Conservation (phyloP, 2,888 invertebrate genomes). For the Uloborus plumipes region DNA sequence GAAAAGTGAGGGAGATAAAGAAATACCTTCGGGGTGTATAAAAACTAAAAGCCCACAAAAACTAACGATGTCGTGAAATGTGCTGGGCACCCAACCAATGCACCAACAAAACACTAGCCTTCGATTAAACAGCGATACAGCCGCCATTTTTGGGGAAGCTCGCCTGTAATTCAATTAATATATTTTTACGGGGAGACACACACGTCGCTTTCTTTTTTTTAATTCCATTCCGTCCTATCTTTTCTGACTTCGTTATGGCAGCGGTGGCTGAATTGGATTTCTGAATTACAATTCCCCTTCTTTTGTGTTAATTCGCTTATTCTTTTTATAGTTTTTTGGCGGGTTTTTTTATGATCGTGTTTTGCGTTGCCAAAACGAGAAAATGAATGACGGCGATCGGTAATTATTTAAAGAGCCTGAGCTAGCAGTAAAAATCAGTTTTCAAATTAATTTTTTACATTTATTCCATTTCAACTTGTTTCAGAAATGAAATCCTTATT, state of each 20-base stretch:
- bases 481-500: slow-evolving; percentile 2
- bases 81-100: slow-evolving; percentile 53
- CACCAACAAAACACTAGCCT: slow-evolving; percentile 51
- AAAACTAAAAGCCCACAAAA: slow-evolving; percentile 35
- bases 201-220: slow-evolving; percentile 36
- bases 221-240: slow-evolving; percentile 18
- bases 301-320: slow-evolving; percentile 14
- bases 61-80: slow-evolving; percentile 57
- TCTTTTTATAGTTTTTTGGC: slow-evolving; percentile 35
- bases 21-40: slow-evolving; percentile 57
- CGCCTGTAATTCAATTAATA: slow-evolving; percentile 59
- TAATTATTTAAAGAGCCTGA: slow-evolving; percentile 47
- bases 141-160: slow-evolving; percentile 53
- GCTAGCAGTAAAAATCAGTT: too few species aligned
- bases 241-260: slow-evolving; percentile 20
- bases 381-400: slow-evolving; percentile 41
- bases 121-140: slow-evolving; percentile 61
- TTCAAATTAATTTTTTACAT: too few species aligned
- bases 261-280: slow-evolving; percentile 57
- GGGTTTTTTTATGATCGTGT: slow-evolving; percentile 30
- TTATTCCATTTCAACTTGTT: slow-evolving; percentile 23
- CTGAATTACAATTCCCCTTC: slow-evolving; percentile 43
- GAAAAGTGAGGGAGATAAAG: slow-evolving; percentile 48
- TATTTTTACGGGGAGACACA: neutral
- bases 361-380: slow-evolving; percentile 29